A percentile compares a stretch with the other conserved stretches of the same genome.
These are phyloP conservation scores for Tokudaia tokunoshimensis DNA, from an alignment of 2,797 vertebrate genomes.

Conservation along the genomic window DNA sequence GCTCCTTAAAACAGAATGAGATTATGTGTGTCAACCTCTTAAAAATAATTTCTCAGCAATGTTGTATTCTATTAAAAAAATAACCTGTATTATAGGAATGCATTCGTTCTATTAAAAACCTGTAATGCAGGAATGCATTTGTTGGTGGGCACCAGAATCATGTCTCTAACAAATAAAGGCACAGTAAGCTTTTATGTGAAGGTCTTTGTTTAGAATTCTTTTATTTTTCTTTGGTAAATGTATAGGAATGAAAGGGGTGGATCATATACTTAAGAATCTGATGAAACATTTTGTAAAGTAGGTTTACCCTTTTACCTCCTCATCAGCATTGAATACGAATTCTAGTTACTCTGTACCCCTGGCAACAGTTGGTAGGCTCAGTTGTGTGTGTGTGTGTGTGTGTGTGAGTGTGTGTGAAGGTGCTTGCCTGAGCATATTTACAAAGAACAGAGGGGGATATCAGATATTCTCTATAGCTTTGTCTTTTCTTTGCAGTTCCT, in stretches of 20 bases:
- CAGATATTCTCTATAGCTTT: background rate
- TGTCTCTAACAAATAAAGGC: background rate
- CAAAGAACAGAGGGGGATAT: background rate
- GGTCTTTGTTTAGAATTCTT: background rate
- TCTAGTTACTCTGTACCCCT: background rate
- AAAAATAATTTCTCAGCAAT: background rate
- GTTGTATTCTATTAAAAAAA: background rate
- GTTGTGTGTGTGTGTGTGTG: background rate
- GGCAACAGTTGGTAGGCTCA: background rate
- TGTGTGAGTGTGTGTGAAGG: background rate
- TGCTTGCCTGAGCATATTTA: too few species aligned
- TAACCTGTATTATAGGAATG: background rate
- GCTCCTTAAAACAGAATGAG: background rate
- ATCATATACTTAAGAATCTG: background rate
- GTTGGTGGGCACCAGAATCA: background rate
- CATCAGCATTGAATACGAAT: background rate
- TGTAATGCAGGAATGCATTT: background rate
- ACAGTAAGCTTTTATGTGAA: background rate
- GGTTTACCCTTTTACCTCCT: background rate
- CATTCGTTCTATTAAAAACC: background rate
- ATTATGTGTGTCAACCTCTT: background rate
- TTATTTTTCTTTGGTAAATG: background rate
- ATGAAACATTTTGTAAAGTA: background rate
- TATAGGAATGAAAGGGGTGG: background rate
- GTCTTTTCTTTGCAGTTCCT: background rate